Percentiles rank a stretch among this genome's conserved stretches.
phyloP scores from a whole-genome alignment of 1,140 invertebrate species.

The Plectus sambesii region DNA sequence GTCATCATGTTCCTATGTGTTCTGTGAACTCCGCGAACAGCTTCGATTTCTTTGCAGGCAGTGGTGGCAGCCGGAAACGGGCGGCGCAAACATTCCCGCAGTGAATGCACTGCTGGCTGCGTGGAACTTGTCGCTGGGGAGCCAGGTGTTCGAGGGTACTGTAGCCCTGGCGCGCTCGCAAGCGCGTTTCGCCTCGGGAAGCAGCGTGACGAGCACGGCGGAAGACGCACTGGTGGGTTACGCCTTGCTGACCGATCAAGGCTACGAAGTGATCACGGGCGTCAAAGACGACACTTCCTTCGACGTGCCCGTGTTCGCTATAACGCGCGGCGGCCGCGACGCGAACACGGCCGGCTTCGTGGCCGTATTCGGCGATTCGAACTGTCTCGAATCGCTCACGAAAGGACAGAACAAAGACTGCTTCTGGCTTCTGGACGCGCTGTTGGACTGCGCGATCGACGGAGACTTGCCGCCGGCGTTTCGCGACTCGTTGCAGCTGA shows the following conservation, averaged over 20 bases:
- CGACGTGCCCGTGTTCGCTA: constrained; percentile 68
- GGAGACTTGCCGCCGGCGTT: constrained; percentile 59
- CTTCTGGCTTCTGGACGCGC: constrained; percentile 84
- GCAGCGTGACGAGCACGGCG: constrained; percentile 4
- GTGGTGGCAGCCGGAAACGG: constrained; percentile 80
- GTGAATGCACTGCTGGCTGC: constrained; percentile 71
- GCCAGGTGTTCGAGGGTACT: constrained; percentile 12
- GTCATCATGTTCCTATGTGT: constrained; percentile 8
- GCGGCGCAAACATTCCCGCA: constrained; percentile 85
- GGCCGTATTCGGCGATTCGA: constrained; percentile 83
- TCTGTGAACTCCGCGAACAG: background rate
- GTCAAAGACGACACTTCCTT: constrained; percentile 48
- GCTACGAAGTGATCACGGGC: constrained; percentile 55
- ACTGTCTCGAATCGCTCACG: constrained; percentile 69
- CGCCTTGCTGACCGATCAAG: constrained; percentile 44
- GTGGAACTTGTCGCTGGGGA: constrained; percentile 69
- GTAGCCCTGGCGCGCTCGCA: background rate
- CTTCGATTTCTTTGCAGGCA: constrained; percentile 46
- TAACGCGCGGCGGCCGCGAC: too few species aligned
- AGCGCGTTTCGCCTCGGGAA: constrained; percentile 5
- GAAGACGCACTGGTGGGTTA: too few species aligned
- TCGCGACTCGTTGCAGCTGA: too few species aligned
- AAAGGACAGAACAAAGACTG: constrained; percentile 55
- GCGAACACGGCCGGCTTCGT: constrained; percentile 52
- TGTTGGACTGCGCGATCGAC: constrained; percentile 70